Conservation (phyloP, 2,797 vertebrate genomes). For the Acanthurus tractus region DNA sequence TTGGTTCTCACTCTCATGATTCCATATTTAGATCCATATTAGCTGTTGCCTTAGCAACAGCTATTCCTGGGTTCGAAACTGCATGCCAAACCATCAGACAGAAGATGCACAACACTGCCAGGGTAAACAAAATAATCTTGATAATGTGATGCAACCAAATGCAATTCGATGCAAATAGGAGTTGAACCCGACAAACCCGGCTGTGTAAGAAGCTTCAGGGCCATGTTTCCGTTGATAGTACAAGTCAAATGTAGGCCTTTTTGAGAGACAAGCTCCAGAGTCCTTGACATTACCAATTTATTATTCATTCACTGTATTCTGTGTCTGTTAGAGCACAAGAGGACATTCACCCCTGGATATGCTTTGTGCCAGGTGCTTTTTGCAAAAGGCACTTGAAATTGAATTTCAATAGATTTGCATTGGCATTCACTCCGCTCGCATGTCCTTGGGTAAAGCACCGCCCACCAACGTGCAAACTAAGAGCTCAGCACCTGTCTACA, state of each 20-base stretch:
- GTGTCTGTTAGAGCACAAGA: conserved; percentile 52
- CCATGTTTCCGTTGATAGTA: conserved; percentile 39
- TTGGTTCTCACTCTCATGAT: conserved; percentile 53
- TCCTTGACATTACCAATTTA: conserved; percentile 74
- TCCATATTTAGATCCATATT: conserved; percentile 76
- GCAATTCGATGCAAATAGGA: conserved; percentile 69
- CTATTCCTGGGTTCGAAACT: conserved; percentile 72
- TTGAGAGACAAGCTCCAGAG: conserved; percentile 46
- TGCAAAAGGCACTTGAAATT: conserved; percentile 73
- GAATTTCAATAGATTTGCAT: conserved; percentile 81
- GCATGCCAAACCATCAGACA: conserved; percentile 70
- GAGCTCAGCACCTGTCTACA: conserved; percentile 64
- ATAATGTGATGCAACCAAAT: conserved; percentile 78
- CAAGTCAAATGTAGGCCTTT: conserved; percentile 62
- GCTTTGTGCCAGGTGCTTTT: conserved; percentile 71
- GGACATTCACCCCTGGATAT: conserved; percentile 67
- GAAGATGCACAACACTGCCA: conserved; percentile 71
- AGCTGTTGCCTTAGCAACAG: conserved; percentile 76
- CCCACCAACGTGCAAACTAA: conserved; percentile 55
- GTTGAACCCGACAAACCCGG: conserved; percentile 51
- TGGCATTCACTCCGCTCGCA: conserved; percentile 70
- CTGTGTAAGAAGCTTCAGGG: conserved; percentile 9
- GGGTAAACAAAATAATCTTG: conserved; percentile 78
- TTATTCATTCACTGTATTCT: conserved; percentile 72
- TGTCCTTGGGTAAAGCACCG: conserved; percentile 72